These are phyloP conservation scores for Cryptus armator DNA, from an alignment of 2,888 invertebrate genomes.

Conservation along the genomic window DNA sequence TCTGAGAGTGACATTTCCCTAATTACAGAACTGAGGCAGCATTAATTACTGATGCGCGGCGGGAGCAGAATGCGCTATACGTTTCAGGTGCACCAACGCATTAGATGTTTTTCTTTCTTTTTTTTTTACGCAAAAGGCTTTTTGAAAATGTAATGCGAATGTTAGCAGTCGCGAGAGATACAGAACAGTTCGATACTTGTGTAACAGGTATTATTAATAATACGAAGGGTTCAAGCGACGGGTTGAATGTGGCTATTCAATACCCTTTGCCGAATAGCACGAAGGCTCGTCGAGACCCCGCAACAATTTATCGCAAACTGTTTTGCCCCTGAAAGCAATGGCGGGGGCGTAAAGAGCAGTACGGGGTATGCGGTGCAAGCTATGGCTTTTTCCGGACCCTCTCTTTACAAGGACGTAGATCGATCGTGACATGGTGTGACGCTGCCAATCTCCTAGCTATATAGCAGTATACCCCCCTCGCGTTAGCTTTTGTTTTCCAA, in stretches of 20 bases:
- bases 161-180: not conserved
- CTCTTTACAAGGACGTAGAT: slow-evolving; percentile 68
- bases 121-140: not conserved
- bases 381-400: slow-evolving; percentile 63
- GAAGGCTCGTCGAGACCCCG: slow-evolving; percentile 24
- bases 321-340: slow-evolving; percentile 44
- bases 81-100: not conserved
- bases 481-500: slow-evolving; percentile 61
- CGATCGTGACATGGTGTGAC: slow-evolving; percentile 71
- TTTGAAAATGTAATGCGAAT: not conserved
- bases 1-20: slow-evolving; percentile 35
- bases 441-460: slow-evolving; percentile 53
- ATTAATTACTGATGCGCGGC: slow-evolving; percentile 37
- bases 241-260: not conserved
- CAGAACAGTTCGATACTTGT: not conserved
- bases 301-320: slow-evolving; percentile 64
- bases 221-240: not conserved
- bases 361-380: slow-evolving; percentile 22
- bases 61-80: not conserved
- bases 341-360: slow-evolving; percentile 58
- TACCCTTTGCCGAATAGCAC: slow-evolving; percentile 26
- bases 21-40: slow-evolving; percentile 26
- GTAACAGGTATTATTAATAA: not conserved
- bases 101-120: slow-evolving; percentile 9
- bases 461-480: slow-evolving; percentile 6